Percentiles rank a stretch among this genome's conserved stretches.
These are phyloP conservation scores for Scopus umbretta DNA, from an alignment of 2,113 vertebrate genomes.

Conservation along the genomic window DNA sequence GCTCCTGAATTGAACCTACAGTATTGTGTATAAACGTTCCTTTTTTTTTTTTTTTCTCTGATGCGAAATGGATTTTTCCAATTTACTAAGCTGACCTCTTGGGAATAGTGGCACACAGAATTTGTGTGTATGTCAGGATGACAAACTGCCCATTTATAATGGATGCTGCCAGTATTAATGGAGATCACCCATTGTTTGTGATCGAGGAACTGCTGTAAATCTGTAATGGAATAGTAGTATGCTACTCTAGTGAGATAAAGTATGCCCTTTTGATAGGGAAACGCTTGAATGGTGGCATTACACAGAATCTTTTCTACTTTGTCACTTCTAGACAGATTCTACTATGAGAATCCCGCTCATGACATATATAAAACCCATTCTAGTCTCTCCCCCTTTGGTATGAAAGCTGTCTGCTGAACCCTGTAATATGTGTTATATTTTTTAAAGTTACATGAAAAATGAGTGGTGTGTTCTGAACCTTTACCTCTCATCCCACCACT, in stretches of 20 bases:
- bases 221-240: background rate
- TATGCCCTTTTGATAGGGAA: background rate
- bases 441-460: background rate
- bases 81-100: background rate
- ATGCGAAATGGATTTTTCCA: background rate
- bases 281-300: background rate
- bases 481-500: background rate
- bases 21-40: background rate
- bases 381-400: background rate
- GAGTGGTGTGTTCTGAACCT: background rate
- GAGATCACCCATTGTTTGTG: background rate
- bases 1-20: background rate
- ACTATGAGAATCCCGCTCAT: background rate
- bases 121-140: background rate
- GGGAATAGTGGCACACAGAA: background rate
- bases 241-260: background rate
- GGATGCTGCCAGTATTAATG: background rate
- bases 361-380: background rate
- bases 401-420: background rate
- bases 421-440: background rate
- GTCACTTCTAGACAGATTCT: background rate
- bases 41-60: background rate
- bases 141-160: background rate
- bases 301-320: background rate
- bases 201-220: background rate